Conservation (phyloP, 2,797 vertebrate species). For the Lepus oiostolus region DNA sequence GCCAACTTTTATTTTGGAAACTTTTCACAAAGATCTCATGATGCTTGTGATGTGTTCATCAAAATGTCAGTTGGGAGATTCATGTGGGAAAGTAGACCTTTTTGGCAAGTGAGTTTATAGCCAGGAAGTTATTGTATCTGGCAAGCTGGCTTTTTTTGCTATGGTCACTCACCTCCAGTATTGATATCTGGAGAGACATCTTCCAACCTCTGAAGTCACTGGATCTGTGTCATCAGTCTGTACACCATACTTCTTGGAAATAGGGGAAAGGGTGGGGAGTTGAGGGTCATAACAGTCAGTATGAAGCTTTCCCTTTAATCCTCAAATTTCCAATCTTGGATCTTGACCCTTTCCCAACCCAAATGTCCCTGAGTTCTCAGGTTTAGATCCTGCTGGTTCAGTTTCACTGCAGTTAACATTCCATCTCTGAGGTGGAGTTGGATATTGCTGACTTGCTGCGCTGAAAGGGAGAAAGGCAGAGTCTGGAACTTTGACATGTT, state of each 20-base stretch:
- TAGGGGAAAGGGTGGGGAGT: not conserved
- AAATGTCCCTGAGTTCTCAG: not conserved
- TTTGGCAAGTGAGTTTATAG: constrained; percentile 28
- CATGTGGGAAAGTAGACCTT: not conserved
- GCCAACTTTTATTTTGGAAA: constrained; percentile 4
- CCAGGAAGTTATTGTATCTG: not conserved
- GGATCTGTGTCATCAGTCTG: not conserved
- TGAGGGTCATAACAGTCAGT: not conserved
- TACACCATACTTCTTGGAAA: not conserved
- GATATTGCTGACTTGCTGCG: not conserved
- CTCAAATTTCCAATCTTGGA: not conserved
- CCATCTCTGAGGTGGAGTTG: not conserved
- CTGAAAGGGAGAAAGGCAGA: not conserved
- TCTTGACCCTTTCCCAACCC: not conserved
- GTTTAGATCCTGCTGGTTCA: not conserved
- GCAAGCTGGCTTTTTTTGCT: not conserved
- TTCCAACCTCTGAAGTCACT: not conserved
- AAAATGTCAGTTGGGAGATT: not conserved
- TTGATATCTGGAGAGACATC: not conserved
- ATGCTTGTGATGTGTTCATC: not conserved
- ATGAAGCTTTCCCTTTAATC: constrained; percentile 8
- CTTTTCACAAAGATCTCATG: not conserved
- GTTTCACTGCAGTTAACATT: not conserved
- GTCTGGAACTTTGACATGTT: not conserved
- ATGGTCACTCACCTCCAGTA: not conserved